Evolutionary conservation across 2,113 vertebrate species (phyloP).

Genomic region (Sialia sialis): DNA sequence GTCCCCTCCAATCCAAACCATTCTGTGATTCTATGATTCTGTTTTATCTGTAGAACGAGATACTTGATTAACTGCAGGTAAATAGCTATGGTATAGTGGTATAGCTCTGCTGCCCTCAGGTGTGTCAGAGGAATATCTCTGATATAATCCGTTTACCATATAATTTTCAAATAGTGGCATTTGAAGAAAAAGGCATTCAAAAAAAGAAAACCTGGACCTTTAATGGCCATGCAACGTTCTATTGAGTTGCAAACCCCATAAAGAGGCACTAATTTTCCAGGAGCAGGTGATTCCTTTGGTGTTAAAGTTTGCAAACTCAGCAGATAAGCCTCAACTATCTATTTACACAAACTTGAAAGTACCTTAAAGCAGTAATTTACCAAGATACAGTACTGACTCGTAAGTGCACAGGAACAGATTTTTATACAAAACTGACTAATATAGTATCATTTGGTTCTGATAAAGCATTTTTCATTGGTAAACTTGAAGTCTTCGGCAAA

Average conservation of each 20-base stretch:
- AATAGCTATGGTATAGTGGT: neutral
- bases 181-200: neutral
- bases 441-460: neutral
- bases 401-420: neutral
- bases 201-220: neutral
- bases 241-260: neutral
- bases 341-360: neutral
- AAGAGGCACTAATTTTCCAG: neutral
- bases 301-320: neutral
- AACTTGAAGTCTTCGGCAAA: neutral
- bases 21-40: neutral
- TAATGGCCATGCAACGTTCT: neutral
- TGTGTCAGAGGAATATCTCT: neutral
- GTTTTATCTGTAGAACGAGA: neutral
- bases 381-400: neutral
- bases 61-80: neutral
- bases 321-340: neutral
- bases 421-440: neutral
- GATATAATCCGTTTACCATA: neutral
- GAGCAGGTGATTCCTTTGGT: neutral
- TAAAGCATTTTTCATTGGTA: neutral
- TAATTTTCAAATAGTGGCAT: neutral
- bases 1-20: neutral
- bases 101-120: neutral
- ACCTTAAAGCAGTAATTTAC: neutral